These are phyloP conservation scores for Ceryle rudis DNA, from an alignment of 2,797 vertebrate genomes.

Conservation along the genomic window DNA sequence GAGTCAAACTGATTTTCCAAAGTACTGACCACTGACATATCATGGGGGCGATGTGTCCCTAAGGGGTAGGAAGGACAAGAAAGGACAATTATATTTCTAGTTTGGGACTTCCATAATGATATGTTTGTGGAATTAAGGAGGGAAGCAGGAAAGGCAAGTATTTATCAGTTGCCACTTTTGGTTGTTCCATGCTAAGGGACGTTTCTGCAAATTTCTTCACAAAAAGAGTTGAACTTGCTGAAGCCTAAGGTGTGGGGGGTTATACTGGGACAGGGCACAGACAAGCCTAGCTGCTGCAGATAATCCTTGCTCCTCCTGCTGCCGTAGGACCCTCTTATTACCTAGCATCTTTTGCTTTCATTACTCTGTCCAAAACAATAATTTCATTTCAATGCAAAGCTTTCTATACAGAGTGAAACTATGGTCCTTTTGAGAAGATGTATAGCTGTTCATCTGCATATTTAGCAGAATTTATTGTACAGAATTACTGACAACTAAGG, in stretches of 20 bases:
- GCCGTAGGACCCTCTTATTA: neutral
- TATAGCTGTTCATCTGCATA: neutral
- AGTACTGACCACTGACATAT: neutral
- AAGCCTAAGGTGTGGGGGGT: neutral
- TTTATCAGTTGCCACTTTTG: neutral
- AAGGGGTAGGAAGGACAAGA: neutral
- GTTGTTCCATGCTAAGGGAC: neutral
- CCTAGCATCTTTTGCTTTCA: neutral
- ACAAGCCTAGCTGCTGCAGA: neutral
- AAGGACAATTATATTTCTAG: neutral
- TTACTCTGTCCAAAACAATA: neutral
- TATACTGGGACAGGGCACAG: neutral
- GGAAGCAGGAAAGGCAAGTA: neutral
- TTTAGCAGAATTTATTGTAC: neutral
- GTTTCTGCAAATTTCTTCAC: neutral
- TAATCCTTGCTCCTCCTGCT: neutral
- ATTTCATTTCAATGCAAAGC: neutral
- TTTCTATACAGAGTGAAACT: neutral
- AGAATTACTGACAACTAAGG: neutral
- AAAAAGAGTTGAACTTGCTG: neutral
- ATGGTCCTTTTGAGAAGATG: neutral
- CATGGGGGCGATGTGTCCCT: neutral
- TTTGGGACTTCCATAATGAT: neutral
- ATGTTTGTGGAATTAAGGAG: neutral
- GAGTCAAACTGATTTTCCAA: constrained; percentile 54